Conservation (phyloP, 2,888 invertebrate genomes). For the Lucinisca nassula region DNA sequence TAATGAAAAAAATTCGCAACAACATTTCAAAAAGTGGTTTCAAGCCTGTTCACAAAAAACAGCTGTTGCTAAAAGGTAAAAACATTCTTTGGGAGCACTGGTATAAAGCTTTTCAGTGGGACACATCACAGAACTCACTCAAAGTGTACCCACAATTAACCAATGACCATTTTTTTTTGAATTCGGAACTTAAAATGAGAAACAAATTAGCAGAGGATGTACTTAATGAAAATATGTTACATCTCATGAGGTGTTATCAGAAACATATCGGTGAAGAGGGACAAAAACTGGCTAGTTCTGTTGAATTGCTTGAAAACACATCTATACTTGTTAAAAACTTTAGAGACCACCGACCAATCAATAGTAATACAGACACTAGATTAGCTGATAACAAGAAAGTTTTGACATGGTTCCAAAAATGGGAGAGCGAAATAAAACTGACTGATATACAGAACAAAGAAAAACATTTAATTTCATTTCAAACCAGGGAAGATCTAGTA, state of each 20-base stretch:
- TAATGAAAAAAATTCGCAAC: conserved; percentile 36
- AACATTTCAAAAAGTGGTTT: conserved; percentile 56
- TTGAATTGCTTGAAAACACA: background rate
- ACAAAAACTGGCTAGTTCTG: conserved; percentile 45
- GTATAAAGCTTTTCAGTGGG: conserved; percentile 50
- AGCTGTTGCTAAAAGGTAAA: background rate
- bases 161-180: conserved; percentile 58
- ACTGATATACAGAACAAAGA: conserved; percentile 23
- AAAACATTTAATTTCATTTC: conserved; percentile 55
- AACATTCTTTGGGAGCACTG: conserved; percentile 60
- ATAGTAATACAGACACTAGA: background rate
- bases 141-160: conserved; percentile 54
- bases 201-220: conserved; percentile 51
- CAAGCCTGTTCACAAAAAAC: conserved; percentile 17
- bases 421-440: background rate
- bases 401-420: conserved; percentile 31
- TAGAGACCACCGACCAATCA: background rate
- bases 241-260: conserved; percentile 48
- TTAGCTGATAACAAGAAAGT: background rate
- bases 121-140: conserved; percentile 44
- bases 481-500: conserved; percentile 23
- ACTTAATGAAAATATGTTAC: conserved; percentile 44
- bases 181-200: no score
- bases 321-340: background rate
- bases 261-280: conserved; percentile 38